These are phyloP conservation scores for Scytalopus superciliaris DNA, from an alignment of 2,113 vertebrate genomes.

Conservation along the genomic window DNA sequence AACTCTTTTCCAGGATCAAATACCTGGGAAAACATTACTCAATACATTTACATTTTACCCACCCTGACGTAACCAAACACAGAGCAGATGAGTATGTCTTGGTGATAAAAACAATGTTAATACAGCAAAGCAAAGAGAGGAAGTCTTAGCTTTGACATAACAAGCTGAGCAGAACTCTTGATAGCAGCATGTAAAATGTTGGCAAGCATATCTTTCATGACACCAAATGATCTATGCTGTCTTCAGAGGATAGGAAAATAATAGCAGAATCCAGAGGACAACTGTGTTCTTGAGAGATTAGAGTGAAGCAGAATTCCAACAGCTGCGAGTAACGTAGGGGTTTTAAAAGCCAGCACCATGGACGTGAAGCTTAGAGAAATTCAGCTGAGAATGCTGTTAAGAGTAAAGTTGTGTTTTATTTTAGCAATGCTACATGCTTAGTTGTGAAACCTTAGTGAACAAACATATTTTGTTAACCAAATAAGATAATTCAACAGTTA, in stretches of 20 bases:
- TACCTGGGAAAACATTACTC: neutral
- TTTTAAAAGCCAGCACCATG: neutral
- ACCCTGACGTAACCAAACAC: neutral
- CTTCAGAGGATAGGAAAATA: neutral
- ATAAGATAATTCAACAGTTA: neutral
- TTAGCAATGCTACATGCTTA: neutral
- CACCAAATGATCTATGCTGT: neutral
- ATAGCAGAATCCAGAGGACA: neutral
- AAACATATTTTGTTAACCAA: neutral
- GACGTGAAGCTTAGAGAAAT: neutral
- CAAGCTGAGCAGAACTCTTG: neutral
- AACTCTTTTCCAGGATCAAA: neutral
- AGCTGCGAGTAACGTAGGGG: rapidly evolving
- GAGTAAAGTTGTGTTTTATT: neutral
- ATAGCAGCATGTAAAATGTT: neutral
- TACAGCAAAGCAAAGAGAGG: no score
- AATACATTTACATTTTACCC: neutral
- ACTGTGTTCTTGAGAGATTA: neutral
- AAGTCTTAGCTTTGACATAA: neutral
- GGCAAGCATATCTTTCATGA: neutral
- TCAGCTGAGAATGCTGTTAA: neutral
- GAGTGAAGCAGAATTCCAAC: neutral
- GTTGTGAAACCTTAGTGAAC: neutral
- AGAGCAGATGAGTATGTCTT: neutral
- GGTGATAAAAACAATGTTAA: neutral